Evolutionary conservation across 1,140 invertebrate genomes (phyloP).

Genomic region (Aphelenchoides besseyi): DNA sequence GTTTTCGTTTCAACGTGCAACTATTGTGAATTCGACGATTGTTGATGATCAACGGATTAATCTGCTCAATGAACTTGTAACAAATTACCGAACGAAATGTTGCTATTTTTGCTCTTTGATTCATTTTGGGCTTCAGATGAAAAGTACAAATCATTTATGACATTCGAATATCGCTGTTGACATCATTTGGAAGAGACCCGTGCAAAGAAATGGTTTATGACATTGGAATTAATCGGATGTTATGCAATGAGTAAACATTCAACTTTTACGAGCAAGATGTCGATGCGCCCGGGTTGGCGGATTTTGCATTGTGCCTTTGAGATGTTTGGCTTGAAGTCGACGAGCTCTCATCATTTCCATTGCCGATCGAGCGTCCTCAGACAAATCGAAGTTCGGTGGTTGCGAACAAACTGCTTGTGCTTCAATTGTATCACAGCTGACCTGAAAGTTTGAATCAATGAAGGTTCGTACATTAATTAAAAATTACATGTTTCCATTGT

Average conservation of each 20-base stretch:
- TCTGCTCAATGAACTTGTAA: too few species aligned
- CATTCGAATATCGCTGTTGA: background rate
- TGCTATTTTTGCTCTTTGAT: too few species aligned
- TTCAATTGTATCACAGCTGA: background rate
- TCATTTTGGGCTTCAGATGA: background rate
- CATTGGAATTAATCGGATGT: background rate
- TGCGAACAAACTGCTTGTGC: background rate
- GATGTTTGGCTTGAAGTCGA: background rate
- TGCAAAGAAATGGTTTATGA: background rate
- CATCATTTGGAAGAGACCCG: background rate
- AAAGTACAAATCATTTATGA: background rate
- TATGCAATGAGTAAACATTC: background rate
- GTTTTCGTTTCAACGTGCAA: too few species aligned
- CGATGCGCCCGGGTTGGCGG: background rate
- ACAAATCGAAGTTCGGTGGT: background rate
- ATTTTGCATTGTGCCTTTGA: background rate
- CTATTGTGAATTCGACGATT: background rate
- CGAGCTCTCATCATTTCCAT: background rate
- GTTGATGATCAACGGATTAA: too few species aligned
- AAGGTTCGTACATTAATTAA: too few species aligned
- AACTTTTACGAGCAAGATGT: background rate
- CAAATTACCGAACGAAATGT: too few species aligned
- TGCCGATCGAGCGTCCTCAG: background rate
- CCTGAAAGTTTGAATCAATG: too few species aligned
- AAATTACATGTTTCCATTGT: too few species aligned